Percentiles rank a stretch among this genome's conserved stretches.
These are phyloP conservation scores for Helicoverpa armigera DNA, from an alignment of 1,140 invertebrate species.

Conservation along the genomic window DNA sequence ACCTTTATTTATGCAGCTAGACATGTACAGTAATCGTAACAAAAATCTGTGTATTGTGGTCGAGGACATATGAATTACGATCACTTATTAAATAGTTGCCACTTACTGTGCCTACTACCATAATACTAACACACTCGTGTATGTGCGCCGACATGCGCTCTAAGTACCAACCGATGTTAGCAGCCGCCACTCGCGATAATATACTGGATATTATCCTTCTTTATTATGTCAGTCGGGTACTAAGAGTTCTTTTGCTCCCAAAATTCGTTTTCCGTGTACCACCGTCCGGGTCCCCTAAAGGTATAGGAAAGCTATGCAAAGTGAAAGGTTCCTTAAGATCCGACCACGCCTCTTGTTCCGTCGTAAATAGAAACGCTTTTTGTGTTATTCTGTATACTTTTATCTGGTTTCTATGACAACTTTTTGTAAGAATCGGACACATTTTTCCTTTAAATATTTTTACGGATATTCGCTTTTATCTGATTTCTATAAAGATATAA, in stretches of 20 bases:
- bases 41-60: constrained; percentile 20
- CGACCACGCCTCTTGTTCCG: constrained; percentile 33
- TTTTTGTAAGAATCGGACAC: constrained; percentile 13
- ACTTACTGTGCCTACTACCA: constrained; percentile 11
- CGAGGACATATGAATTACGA: constrained; percentile 29
- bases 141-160: background rate
- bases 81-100: constrained; percentile 33
- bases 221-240: background rate
- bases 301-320: constrained; percentile 26
- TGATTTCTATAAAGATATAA: background rate
- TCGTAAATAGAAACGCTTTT: constrained; percentile 31
- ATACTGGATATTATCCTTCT: constrained; percentile 5
- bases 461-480: background rate
- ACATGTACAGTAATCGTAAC: constrained; percentile 21
- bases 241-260: background rate
- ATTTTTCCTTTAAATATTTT: constrained; percentile 27
- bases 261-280: constrained; percentile 31
- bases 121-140: background rate
- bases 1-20: background rate
- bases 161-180: background rate
- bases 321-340: constrained; percentile 35
- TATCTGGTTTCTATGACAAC: constrained; percentile 29
- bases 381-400: background rate
- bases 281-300: constrained; percentile 22
- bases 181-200: background rate